These are phyloP conservation scores for Zaprionus ornatus DNA, from an alignment of 1,140 invertebrate species.

Conservation along the genomic window DNA sequence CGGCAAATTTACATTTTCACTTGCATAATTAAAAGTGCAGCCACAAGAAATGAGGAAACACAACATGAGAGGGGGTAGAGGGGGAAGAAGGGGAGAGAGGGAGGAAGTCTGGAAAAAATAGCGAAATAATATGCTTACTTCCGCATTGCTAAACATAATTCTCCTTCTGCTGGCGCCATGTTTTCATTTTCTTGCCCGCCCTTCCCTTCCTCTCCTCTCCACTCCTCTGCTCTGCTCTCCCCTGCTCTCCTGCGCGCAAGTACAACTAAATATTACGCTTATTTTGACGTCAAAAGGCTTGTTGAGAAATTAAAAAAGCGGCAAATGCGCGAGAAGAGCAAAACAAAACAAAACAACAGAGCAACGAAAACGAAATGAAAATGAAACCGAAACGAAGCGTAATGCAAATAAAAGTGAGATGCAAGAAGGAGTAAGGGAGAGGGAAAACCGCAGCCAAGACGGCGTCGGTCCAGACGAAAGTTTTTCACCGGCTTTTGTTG, in stretches of 20 bases:
- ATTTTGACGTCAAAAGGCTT: constrained; percentile 69
- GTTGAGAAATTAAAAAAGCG: constrained; percentile 70
- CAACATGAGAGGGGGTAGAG: too few relatives aligned
- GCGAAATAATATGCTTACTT: constrained; percentile 65
- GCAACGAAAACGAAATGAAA: constrained; percentile 6
- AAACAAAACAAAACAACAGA: constrained; percentile 20
- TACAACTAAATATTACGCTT: constrained; percentile 66
- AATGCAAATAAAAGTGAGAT: constrained; percentile 22
- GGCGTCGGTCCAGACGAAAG: constrained; percentile 28
- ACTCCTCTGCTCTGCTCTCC: too few relatives aligned
- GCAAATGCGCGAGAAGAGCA: constrained; percentile 45
- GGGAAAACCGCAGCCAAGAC: constrained; percentile 47
- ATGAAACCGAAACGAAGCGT: constrained; percentile 14
- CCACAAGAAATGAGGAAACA: constrained; percentile 9
- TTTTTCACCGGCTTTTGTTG: constrained; percentile 50
- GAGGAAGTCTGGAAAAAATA: constrained; percentile 40
- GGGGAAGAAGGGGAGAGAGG: neutral
- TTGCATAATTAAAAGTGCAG: constrained; percentile 57
- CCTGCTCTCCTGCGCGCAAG: constrained; percentile 12
- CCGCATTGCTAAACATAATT: constrained; percentile 62
- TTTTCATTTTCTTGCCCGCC: constrained; percentile 18
- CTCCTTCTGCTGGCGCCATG: constrained; percentile 16
- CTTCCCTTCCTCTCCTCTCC: too few relatives aligned
- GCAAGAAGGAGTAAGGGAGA: neutral
- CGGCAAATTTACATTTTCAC: constrained; percentile 59